Base-by-base conservation (phyloP, 1,140 invertebrate genomes). In the Trachelipus rathkii region DNA sequence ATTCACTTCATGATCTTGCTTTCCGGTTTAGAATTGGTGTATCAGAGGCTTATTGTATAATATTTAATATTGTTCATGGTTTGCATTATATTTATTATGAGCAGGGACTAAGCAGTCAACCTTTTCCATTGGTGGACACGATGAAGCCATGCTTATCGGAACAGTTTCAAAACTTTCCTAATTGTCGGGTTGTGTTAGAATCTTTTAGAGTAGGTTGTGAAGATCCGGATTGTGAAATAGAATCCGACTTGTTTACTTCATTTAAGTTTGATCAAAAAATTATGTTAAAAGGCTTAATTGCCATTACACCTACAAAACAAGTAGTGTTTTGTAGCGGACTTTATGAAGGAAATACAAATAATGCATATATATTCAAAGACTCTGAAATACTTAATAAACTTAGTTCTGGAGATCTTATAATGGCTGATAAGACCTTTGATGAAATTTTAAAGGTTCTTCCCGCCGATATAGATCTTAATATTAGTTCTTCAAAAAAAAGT, bases 51-150 rank as follows among this genome's bases (percentile, higher is more conserved):
- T 13, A 60, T 60, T 60, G 50, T 60, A 60, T 60, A 4, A 19
- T 60, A 15, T 60, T 60, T 60, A 60, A 60, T 8, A 60, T 60
- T 60, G 19, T 60, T 19, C 19, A 15, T 13, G 50, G 11, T 60
- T 60, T 60, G 19, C 50, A 60, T 60, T 13, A 60, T 60, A 60
- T 60, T 15, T 60, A 60, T 60, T 60, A 60, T 60, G 50, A 60
- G 1, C 50, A 60, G 19, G 50, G 19, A 15, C 50, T 60, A 60
- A 8, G 19, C 4, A 19, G 19, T 15, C 11, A 60, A 15, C 50
- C 50, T 19, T 60, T 60, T 60, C 50, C 50, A 2, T 8, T 8
- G 1, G 50, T 60, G 8, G 19, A 60, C 8, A 4, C 50, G 4
- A 60, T 19, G 11, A 2, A 2, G 8, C 11, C 19, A 2, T 15